Conservation (phyloP, 2,888 invertebrate species). For the Archaeoteleia sp. region DNA sequence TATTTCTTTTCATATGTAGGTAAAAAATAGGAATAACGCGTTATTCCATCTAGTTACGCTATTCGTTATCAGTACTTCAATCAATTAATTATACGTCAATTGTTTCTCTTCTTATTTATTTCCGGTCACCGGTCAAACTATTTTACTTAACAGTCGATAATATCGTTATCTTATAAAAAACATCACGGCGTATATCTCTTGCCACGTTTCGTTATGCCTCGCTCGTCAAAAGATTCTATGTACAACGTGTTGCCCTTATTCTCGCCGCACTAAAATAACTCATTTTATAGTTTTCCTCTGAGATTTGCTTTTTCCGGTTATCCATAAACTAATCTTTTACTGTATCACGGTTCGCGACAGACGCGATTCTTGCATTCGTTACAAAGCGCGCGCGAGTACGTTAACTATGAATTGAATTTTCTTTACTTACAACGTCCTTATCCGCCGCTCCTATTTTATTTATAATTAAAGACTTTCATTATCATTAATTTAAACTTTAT, state of each 20-base stretch:
- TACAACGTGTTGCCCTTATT: slow-evolving; percentile 57
- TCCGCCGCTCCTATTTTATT: slow-evolving; percentile 25
- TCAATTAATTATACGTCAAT: slow-evolving; percentile 59
- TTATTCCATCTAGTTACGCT: slow-evolving; percentile 71
- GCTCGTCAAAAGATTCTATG: slow-evolving; percentile 59
- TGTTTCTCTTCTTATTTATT: slow-evolving; percentile 45
- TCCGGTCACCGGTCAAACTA: slow-evolving; percentile 48
- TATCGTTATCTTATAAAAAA: slow-evolving; percentile 52
- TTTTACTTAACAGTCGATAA: slow-evolving; percentile 54
- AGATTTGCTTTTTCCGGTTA: slow-evolving; percentile 64
- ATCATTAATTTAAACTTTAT: slow-evolving; percentile 46
- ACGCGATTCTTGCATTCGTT: slow-evolving; percentile 53
- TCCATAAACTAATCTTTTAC: slow-evolving; percentile 63
- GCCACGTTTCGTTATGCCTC: too few species aligned
- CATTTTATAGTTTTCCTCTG: slow-evolving; percentile 61
- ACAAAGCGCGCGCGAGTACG: slow-evolving; percentile 39
- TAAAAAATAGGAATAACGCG: slow-evolving; percentile 72
- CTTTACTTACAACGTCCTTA: slow-evolving; percentile 30
- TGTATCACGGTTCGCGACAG: slow-evolving; percentile 57
- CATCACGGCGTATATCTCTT: too few species aligned
- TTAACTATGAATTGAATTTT: slow-evolving; percentile 57
- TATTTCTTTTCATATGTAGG: slow-evolving; percentile 58
- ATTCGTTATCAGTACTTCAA: slow-evolving; percentile 63
- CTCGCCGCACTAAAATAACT: slow-evolving; percentile 57
- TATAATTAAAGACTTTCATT: slow-evolving; percentile 49